Evolutionary conservation across 2,797 vertebrate species (phyloP).

Genomic region (Clarias pachynema): DNA sequence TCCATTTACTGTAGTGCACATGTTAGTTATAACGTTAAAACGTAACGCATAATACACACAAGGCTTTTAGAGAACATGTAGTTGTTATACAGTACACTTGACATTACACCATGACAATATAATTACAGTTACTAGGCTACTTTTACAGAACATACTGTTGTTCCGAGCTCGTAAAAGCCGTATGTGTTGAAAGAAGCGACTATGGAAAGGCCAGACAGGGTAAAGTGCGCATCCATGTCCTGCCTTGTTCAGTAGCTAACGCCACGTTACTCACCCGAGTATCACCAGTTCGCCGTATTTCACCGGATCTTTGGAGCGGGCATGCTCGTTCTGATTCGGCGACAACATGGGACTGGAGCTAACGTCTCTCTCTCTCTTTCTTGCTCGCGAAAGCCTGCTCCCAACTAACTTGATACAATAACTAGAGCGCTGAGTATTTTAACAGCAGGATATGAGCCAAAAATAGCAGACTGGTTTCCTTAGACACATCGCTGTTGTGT

Average conservation of each 20-base stretch:
- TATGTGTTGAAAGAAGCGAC: not conserved
- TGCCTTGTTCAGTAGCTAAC: not conserved
- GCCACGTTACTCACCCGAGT: slow-evolving; percentile 83
- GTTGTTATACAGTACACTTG: not conserved
- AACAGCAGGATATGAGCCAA: not conserved
- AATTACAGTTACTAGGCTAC: not conserved
- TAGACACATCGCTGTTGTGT: slow-evolving; percentile 35
- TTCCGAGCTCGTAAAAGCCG: too few species aligned
- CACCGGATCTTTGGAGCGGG: slow-evolving; percentile 90
- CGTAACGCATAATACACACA: too few species aligned
- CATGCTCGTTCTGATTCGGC: slow-evolving; percentile 88
- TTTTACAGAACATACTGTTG: slow-evolving; percentile 1
- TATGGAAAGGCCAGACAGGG: not conserved
- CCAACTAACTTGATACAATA: not conserved
- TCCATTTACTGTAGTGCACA: not conserved
- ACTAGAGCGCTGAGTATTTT: not conserved
- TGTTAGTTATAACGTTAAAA: not conserved
- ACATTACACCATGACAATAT: not conserved
- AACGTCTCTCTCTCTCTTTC: slow-evolving; percentile 58
- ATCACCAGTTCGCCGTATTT: slow-evolving; percentile 96
- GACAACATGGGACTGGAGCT: slow-evolving; percentile 87
- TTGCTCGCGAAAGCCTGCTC: slow-evolving; percentile 14
- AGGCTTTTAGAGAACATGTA: not conserved
- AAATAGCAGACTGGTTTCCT: not conserved
- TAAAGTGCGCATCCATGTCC: not conserved